A percentile compares a stretch with the other conserved stretches of the same genome.
Evolutionary conservation across 2,888 invertebrate species (phyloP).

Genomic region (Lithodes maja): DNA sequence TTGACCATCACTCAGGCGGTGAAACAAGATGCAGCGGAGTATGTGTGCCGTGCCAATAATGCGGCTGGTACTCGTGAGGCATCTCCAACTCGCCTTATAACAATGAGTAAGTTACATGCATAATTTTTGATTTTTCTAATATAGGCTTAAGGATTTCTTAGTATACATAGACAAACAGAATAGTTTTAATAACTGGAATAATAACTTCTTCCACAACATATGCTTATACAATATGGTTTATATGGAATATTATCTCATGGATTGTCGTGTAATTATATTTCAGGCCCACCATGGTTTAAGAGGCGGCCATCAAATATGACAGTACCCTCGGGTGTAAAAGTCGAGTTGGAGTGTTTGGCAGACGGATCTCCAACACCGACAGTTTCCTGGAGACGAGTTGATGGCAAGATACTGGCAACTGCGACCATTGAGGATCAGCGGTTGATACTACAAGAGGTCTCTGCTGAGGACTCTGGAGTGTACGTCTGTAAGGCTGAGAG

Average conservation of each 20-base stretch:
- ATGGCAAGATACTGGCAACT: constrained; percentile 86
- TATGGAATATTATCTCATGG: background rate
- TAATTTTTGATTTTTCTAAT: background rate
- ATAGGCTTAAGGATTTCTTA: background rate
- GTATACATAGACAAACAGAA: background rate
- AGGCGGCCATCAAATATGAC: constrained; percentile 91
- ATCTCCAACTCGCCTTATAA: constrained; percentile 86
- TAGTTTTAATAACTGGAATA: background rate
- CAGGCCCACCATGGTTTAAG: constrained; percentile 91
- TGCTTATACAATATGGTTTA: background rate
- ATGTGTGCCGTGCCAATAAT: constrained; percentile 93
- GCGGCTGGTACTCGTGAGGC: constrained; percentile 89
- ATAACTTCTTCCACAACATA: background rate
- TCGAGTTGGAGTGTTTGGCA: constrained; percentile 81
- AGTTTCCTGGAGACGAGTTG: constrained; percentile 73
- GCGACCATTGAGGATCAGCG: constrained; percentile 81
- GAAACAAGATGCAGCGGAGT: constrained; percentile 92
- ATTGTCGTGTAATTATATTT: background rate
- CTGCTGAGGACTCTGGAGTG: constrained; percentile 87
- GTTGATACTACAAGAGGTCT: constrained; percentile 87
- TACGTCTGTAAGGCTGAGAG: constrained; percentile 95
- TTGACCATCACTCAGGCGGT: constrained; percentile 92
- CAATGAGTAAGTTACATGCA: constrained; percentile 81
- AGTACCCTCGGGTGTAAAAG: constrained; percentile 87
- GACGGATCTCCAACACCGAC: constrained; percentile 52